phyloP scores from a whole-genome alignment of 1,140 invertebrate species.

The Drosophila orena region DNA sequence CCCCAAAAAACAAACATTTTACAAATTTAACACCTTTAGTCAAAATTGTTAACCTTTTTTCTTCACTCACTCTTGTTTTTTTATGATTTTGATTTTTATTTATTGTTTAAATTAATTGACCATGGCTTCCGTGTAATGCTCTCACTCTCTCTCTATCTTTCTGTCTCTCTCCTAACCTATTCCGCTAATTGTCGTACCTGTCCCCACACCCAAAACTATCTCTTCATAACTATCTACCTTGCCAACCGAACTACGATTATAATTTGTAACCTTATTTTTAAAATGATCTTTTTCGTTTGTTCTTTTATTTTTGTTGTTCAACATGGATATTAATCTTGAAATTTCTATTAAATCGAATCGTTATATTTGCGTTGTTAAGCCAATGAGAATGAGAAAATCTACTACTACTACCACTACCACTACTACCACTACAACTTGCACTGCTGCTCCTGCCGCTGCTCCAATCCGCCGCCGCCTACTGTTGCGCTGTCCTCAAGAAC shows the following conservation, averaged over 20 bases:
- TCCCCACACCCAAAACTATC: conserved; percentile 11
- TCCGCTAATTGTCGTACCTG: conserved; percentile 14
- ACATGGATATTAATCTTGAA: conserved; percentile 72
- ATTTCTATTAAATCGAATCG: conserved; percentile 82
- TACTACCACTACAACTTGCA: conserved; percentile 82
- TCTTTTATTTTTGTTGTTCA: conserved; percentile 63
- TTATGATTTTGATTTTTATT: conserved; percentile 12
- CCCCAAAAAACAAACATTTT: conserved; percentile 4
- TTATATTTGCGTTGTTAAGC: conserved; percentile 84
- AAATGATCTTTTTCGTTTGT: conserved; percentile 61
- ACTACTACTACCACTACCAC: conserved; percentile 79
- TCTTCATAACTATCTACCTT: conserved; percentile 16
- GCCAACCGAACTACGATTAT: conserved; percentile 22
- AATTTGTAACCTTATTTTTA: conserved; percentile 55
- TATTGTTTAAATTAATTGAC: conserved; percentile 42
- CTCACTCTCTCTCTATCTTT: conserved; percentile 1
- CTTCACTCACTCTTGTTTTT: neutral
- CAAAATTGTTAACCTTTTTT: conserved; percentile 31
- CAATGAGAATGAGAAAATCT: conserved; percentile 85
- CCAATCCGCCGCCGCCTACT: conserved; percentile 50
- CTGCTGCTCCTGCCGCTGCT: conserved; percentile 73
- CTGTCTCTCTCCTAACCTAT: neutral
- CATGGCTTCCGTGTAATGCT: conserved; percentile 46
- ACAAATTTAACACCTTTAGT: conserved; percentile 31
- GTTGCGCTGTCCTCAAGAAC: conserved; percentile 30